These are phyloP conservation scores for Drosophila subsilvestris DNA, from an alignment of 2,888 invertebrate genomes.

Conservation along the genomic window DNA sequence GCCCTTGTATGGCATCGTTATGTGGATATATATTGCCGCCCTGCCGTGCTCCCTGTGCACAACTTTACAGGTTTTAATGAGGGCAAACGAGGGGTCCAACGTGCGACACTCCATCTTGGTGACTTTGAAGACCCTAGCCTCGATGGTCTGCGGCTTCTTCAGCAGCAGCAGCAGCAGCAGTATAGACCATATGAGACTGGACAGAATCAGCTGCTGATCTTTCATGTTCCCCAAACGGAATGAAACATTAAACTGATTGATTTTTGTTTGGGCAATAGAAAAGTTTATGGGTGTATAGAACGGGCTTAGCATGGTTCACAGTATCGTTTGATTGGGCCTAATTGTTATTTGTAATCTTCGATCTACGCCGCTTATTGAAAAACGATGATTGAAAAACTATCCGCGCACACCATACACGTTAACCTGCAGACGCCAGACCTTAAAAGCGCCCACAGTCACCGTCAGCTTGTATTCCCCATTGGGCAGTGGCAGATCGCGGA, in stretches of 20 bases:
- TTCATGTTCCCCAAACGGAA: slow-evolving; percentile 24
- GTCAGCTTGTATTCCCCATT: slow-evolving; percentile 23
- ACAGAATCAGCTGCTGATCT: not conserved
- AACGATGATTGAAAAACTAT: not conserved
- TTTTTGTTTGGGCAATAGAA: not conserved
- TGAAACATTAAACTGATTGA: slow-evolving; percentile 1
- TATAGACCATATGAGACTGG: not conserved
- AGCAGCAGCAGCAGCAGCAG: not conserved
- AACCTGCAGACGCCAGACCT: slow-evolving; percentile 22
- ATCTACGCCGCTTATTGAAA: not conserved
- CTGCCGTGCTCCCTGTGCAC: slow-evolving; percentile 4
- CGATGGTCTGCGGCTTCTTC: no score
- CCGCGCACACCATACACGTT: slow-evolving; percentile 21
- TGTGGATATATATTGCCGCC: slow-evolving; percentile 29
- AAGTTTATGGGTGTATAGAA: not conserved
- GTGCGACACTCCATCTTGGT: slow-evolving; percentile 37
- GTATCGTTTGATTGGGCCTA: not conserved
- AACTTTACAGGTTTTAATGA: slow-evolving; percentile 45
- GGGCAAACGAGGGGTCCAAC: slow-evolving; percentile 28
- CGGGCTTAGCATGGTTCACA: slow-evolving; percentile 3
- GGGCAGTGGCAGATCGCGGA: slow-evolving; percentile 14
- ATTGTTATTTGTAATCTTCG: not conserved
- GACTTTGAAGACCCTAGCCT: slow-evolving; percentile 22
- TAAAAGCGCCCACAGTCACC: slow-evolving; percentile 11
- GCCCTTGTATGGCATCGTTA: slow-evolving; percentile 20